Percentiles rank a stretch among this genome's conserved stretches.
phyloP scores from a whole-genome alignment of 1,140 invertebrate species.

The Drosophila pectinifera region DNA sequence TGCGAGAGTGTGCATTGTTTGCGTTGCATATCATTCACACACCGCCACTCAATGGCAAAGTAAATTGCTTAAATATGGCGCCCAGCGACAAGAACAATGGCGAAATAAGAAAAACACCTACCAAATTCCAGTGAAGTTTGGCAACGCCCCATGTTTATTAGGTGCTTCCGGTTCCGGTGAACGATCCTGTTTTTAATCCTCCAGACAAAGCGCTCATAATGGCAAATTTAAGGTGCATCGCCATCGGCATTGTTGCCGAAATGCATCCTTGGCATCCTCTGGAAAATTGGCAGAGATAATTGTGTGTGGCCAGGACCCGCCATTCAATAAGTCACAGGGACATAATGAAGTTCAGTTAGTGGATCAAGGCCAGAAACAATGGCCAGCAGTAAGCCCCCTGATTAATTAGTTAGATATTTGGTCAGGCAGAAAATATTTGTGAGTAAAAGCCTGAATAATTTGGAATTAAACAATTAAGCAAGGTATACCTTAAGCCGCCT shows the following conservation, averaged over 20 bases:
- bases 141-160: slow-evolving; percentile 25
- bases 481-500: background rate
- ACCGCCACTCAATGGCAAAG: slow-evolving; percentile 54
- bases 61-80: slow-evolving; percentile 60
- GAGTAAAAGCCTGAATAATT: slow-evolving; percentile 10
- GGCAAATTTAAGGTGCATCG: slow-evolving; percentile 9
- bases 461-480: background rate
- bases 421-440: background rate
- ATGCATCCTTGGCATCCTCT: slow-evolving; percentile 1
- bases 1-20: slow-evolving; percentile 40
- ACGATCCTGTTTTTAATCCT: slow-evolving; percentile 11
- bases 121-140: slow-evolving; percentile 17
- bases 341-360: slow-evolving; percentile 7
- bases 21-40: slow-evolving; percentile 59
- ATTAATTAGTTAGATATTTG: slow-evolving; percentile 20
- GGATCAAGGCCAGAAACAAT: background rate
- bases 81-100: slow-evolving; percentile 15
- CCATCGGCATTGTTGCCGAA: slow-evolving; percentile 11
- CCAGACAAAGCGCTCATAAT: slow-evolving; percentile 4
- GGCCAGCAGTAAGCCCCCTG: background rate
- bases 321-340: slow-evolving; percentile 15
- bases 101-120: slow-evolving; percentile 23
- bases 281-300: slow-evolving; percentile 10
- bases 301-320: background rate
- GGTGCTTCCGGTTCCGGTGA: slow-evolving; percentile 1